Conservation (phyloP, 2,113 vertebrate species). For the Dendrocopos noguchii region DNA sequence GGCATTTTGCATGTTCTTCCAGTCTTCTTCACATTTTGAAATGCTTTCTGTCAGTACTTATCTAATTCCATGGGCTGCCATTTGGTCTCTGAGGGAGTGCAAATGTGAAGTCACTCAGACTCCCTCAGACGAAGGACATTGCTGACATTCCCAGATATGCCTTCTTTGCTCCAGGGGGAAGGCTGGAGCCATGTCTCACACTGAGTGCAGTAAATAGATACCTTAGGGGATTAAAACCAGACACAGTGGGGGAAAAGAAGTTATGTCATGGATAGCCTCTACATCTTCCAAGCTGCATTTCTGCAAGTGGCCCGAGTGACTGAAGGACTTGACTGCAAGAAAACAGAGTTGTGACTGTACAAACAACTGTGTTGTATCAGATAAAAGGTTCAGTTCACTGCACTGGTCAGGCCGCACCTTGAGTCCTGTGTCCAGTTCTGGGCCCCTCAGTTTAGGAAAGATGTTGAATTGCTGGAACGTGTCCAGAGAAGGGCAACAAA, state of each 20-base stretch:
- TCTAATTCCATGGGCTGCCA: neutral
- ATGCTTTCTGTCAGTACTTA: neutral
- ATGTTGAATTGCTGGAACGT: too few species aligned
- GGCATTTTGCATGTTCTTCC: neutral
- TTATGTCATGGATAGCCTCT: neutral
- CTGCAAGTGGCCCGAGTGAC: neutral
- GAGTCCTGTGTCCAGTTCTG: too few species aligned
- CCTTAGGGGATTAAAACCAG: neutral
- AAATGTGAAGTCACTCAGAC: neutral
- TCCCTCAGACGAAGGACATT: neutral
- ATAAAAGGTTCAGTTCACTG: neutral
- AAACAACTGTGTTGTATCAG: neutral
- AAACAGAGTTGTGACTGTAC: neutral
- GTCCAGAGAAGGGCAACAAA: too few species aligned
- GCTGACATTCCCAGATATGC: neutral
- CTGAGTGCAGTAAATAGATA: neutral
- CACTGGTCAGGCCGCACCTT: too few species aligned
- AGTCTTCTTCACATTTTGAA: neutral
- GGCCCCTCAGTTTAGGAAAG: too few species aligned
- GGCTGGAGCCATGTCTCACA: neutral
- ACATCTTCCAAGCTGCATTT: neutral
- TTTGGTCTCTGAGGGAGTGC: neutral
- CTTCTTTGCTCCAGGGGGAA: neutral
- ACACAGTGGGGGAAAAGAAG: neutral
- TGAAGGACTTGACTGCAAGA: neutral